These are phyloP conservation scores for Pogona vitticeps DNA, from an alignment of 2,113 vertebrate species.

Conservation along the genomic window DNA sequence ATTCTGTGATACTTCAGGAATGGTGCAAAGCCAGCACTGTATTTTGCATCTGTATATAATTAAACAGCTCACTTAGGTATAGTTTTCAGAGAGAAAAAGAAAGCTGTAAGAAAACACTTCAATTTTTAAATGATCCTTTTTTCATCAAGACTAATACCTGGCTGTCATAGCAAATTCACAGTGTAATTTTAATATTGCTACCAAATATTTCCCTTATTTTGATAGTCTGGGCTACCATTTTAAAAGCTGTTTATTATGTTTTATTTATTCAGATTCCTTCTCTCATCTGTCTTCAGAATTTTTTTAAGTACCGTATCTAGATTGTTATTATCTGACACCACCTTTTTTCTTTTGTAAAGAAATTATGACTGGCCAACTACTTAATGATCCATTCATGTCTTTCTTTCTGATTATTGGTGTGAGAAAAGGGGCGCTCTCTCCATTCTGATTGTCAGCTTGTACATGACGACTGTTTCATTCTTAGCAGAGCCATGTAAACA, in stretches of 20 bases:
- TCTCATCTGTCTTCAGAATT: no score
- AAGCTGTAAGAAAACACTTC: conserved; percentile 3
- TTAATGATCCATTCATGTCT: neutral
- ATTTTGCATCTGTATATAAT: neutral
- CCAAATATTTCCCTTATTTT: neutral
- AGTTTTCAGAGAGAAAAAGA: neutral
- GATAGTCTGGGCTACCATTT: neutral
- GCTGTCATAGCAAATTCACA: neutral
- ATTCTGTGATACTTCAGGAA: neutral
- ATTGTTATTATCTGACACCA: neutral
- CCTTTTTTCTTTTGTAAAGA: neutral
- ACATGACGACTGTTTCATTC: neutral
- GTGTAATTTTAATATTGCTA: neutral
- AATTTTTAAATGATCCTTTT: neutral
- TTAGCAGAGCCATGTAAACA: neutral
- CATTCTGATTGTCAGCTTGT: neutral
- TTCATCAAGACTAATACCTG: neutral
- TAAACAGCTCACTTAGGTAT: neutral
- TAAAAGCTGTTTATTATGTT: neutral
- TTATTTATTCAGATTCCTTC: neutral
- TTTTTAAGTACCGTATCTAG: neutral
- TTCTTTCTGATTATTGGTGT: neutral
- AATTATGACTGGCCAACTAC: neutral
- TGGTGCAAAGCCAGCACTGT: neutral
- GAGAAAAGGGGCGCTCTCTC: neutral